Evolutionary conservation across 2,113 vertebrate species (phyloP).

Genomic region (Patagioenas fasciata): DNA sequence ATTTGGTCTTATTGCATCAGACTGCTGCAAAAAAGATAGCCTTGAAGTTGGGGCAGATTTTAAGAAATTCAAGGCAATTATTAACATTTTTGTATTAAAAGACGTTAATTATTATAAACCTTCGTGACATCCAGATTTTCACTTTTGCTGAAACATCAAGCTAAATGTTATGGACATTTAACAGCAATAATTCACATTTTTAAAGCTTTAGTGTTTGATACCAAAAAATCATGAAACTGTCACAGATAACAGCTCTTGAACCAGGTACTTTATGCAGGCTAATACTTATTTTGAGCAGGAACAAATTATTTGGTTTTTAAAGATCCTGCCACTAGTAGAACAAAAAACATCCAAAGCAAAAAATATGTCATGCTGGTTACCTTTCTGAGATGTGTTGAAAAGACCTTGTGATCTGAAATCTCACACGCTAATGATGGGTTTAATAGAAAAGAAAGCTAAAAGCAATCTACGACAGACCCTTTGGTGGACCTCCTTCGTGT

Average conservation of each 20-base stretch:
- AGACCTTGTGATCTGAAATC: neutral
- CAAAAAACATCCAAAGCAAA: neutral
- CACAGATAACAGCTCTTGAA: neutral
- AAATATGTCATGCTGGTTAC: neutral
- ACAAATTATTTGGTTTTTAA: neutral
- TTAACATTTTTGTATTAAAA: neutral
- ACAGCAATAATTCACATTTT: neutral
- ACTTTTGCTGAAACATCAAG: neutral
- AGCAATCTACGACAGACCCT: neutral
- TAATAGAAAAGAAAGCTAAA: conserved; percentile 31
- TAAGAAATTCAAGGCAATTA: conserved; percentile 21
- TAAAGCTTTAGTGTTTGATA: neutral
- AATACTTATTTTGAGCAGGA: neutral
- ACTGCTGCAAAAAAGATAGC: neutral
- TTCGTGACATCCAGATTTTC: neutral
- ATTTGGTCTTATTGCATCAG: neutral
- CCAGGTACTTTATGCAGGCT: neutral
- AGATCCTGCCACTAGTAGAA: neutral
- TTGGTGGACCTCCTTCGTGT: neutral
- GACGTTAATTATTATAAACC: conserved; percentile 11
- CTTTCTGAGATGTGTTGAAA: neutral
- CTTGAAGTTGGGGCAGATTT: neutral
- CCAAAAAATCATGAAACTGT: neutral
- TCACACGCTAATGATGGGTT: conserved; percentile 9
- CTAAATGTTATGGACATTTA: conserved; percentile 11